Evolutionary conservation across 1,140 invertebrate genomes (phyloP).

Genomic region (Cyclargus thomasi): DNA sequence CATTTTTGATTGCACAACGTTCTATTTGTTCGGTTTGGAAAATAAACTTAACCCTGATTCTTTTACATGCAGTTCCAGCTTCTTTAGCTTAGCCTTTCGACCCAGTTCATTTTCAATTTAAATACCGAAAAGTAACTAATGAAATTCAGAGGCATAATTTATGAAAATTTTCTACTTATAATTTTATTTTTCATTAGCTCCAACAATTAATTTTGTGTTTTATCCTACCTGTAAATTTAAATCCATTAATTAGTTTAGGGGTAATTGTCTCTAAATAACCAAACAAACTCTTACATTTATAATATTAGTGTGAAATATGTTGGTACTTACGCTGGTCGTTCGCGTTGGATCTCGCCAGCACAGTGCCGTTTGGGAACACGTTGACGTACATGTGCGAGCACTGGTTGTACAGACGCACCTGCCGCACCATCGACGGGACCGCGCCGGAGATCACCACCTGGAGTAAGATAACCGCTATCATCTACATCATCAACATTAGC

Average conservation of each 20-base stretch:
- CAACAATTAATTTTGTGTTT: too few relatives aligned
- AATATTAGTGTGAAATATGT: neutral
- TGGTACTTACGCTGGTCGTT: slow-evolving; percentile 73
- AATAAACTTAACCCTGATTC: neutral
- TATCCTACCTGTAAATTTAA: too few relatives aligned
- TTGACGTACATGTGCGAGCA: slow-evolving; percentile 67
- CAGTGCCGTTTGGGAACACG: slow-evolving; percentile 74
- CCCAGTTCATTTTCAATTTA: too few relatives aligned
- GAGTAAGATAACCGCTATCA: slow-evolving; percentile 4
- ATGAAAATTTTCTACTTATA: too few relatives aligned
- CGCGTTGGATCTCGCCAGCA: slow-evolving; percentile 68
- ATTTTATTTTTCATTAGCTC: too few relatives aligned
- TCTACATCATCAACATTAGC: neutral
- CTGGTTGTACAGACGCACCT: slow-evolving; percentile 79
- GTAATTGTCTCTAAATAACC: too few relatives aligned
- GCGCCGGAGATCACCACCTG: slow-evolving; percentile 84
- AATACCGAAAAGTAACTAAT: too few relatives aligned
- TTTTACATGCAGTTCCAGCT: too few relatives aligned
- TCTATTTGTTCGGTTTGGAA: neutral
- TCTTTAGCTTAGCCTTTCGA: too few relatives aligned
- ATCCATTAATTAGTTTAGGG: too few relatives aligned
- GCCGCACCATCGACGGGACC: slow-evolving; percentile 81
- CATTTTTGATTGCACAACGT: neutral
- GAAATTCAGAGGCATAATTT: too few relatives aligned
- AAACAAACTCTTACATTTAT: too few relatives aligned